Evolutionary conservation across 2,113 vertebrate genomes (phyloP).

Genomic region (Erythrocercus mccallii): DNA sequence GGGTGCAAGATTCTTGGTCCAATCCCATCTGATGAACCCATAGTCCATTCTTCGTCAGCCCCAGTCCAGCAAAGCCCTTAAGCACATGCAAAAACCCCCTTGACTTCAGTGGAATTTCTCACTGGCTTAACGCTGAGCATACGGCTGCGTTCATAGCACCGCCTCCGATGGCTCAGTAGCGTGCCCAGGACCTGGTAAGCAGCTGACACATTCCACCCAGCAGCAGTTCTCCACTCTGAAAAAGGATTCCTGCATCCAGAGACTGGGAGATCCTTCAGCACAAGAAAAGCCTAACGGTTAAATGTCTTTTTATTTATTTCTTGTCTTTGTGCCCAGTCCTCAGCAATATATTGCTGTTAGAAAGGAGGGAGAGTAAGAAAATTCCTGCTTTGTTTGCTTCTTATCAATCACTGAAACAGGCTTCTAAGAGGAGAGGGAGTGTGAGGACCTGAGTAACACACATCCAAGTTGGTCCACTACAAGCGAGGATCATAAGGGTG

Average conservation of each 20-base stretch:
- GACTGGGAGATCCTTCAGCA: neutral
- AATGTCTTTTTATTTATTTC: neutral
- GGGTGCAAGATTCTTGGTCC: slow-evolving; percentile 53
- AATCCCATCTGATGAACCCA: slow-evolving; percentile 18
- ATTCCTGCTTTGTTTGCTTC: neutral
- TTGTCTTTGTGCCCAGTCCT: neutral
- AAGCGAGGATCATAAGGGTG: neutral
- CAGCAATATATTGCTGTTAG: neutral
- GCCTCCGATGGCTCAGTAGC: neutral
- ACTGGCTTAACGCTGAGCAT: slow-evolving; percentile 54
- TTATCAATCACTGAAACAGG: neutral
- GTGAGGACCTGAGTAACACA: neutral
- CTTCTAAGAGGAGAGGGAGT: neutral
- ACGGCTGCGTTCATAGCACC: neutral
- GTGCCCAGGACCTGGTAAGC: neutral
- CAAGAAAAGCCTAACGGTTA: neutral
- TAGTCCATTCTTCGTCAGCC: neutral
- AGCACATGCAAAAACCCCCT: slow-evolving; percentile 47
- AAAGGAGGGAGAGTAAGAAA: neutral
- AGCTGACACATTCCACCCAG: slow-evolving; percentile 54
- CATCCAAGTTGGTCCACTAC: neutral
- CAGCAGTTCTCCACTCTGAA: neutral
- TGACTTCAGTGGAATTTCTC: slow-evolving; percentile 65
- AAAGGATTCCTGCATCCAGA: neutral
- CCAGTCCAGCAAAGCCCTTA: slow-evolving; percentile 56